Evolutionary conservation across 2,797 vertebrate genomes (phyloP), one percentile per base, ranked within the genome.

Genomic region (Steatocranus sp.): DNA sequence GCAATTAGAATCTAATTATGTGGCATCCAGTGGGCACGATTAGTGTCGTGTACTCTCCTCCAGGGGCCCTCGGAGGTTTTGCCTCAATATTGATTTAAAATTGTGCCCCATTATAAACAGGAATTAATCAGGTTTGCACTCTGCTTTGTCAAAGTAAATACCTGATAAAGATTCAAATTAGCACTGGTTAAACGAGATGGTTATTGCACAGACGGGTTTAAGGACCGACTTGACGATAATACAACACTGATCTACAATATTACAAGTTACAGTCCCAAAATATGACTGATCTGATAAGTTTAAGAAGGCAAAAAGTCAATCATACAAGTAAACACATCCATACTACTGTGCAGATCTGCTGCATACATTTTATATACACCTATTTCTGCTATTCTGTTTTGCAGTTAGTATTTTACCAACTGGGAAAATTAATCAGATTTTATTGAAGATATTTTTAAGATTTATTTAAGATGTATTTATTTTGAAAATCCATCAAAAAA

Each of bases 1-100:
- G 89, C 94, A 95, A 96, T 96, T 96, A 97, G 87, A 95, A 92
- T 91, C 89, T 95, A 94, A 96, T 97, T 96, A 97, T 91, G 86
- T 89, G 80, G 88, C 91, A 93, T 95, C 95, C 94, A 94, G 86
- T 94, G 91, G 92, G 92, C 86, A 93, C 73, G 91, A 93, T 94
- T 95, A 94, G 88, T 61, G 84, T 88, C 75, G 70, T 89, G 92
- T 91, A 86, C 87, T 88, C 92, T 93, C 92, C 95, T 95, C 86
- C 91, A 89, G 95, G 95, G 93, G 88, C 86, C 89, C 83, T 91
- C 84, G 25, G 56, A 94, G 93, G 83, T 86, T 87, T 87, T 88
- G 83, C 78, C 76, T 76, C 80, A 75, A 92, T 94, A 95, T 92
- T 95, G 95, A 95, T 93, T 92, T 94, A 86, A 87, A 93, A 93